These are phyloP conservation scores for Holotrichia oblita DNA, from an alignment of 1,140 invertebrate species.

Conservation along the genomic window DNA sequence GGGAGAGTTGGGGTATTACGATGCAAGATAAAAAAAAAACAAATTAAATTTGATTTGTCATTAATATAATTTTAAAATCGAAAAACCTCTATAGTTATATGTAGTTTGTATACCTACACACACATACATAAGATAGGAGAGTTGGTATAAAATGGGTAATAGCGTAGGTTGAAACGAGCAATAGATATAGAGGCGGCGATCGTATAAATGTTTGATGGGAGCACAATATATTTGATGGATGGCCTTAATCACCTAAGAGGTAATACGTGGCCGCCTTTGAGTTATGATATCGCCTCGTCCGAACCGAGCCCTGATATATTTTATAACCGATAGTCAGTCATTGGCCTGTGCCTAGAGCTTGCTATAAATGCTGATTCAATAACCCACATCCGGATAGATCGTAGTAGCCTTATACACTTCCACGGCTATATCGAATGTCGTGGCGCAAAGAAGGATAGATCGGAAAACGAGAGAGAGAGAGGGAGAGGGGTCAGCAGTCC, in stretches of 20 bases:
- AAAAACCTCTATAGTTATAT: too few species aligned
- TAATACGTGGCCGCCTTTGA: slow-evolving; percentile 47
- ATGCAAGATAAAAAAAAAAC: too few species aligned
- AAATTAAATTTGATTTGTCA: too few species aligned
- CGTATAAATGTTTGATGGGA: slow-evolving; percentile 25
- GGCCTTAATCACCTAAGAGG: slow-evolving; percentile 59
- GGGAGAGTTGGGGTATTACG: too few species aligned
- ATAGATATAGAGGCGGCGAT: background rate
- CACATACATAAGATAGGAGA: too few species aligned
- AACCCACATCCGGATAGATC: background rate
- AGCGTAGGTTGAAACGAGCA: background rate
- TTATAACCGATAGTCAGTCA: slow-evolving; percentile 32
- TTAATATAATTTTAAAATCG: too few species aligned
- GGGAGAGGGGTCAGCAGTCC: background rate
- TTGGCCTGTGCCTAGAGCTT: too few species aligned
- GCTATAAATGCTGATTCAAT: slow-evolving; percentile 28
- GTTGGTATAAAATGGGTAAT: too few species aligned
- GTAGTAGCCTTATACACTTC: background rate
- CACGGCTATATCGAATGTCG: too few species aligned
- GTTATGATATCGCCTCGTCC: slow-evolving; percentile 37
- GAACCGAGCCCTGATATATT: slow-evolving; percentile 4
- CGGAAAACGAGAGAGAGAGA: too few species aligned
- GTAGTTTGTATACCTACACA: too few species aligned
- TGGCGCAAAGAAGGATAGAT: too few species aligned
- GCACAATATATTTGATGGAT: slow-evolving; percentile 50